phyloP scores from a whole-genome alignment of 2,797 vertebrate species.

The Neosalanx taihuensis region DNA sequence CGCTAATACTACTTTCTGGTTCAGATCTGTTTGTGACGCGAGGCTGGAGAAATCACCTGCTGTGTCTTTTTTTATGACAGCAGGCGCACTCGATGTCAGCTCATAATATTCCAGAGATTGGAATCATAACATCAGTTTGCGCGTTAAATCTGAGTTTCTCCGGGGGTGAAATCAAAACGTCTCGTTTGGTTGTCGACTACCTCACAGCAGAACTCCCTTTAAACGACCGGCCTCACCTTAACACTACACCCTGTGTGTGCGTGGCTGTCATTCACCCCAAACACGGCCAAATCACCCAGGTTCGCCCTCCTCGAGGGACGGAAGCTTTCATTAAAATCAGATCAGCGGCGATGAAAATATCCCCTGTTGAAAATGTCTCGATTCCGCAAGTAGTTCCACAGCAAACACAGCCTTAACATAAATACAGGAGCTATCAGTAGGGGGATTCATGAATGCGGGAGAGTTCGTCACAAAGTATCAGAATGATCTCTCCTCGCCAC shows the following conservation, averaged over 20 bases:
- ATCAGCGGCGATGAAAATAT: conserved; percentile 71
- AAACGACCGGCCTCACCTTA: conserved; percentile 53
- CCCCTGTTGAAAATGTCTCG: conserved; percentile 63
- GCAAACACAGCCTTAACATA: conserved; percentile 61
- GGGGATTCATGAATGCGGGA: conserved; percentile 57
- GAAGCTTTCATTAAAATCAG: conserved; percentile 75
- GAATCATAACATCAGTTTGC: background rate
- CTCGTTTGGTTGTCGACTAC: conserved; percentile 34
- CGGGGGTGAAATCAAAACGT: conserved; percentile 20
- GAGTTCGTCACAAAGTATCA: conserved; percentile 52
- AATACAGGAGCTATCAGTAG: conserved; percentile 59
- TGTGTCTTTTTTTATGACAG: conserved; percentile 6
- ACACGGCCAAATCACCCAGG: conserved; percentile 62
- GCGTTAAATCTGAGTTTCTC: conserved; percentile 36
- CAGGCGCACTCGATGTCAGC: background rate
- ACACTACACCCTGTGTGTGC: conserved; percentile 56
- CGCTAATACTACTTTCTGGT: background rate
- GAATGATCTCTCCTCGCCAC: conserved; percentile 52
- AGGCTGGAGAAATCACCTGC: background rate
- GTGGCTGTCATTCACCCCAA: conserved; percentile 55
- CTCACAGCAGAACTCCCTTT: conserved; percentile 34
- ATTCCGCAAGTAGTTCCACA: conserved; percentile 67
- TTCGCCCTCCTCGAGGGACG: conserved; percentile 67
- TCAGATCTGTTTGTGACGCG: background rate
- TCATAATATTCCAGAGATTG: background rate